These are phyloP conservation scores for Falco concolor DNA, from an alignment of 2,797 vertebrate species.

Conservation along the genomic window DNA sequence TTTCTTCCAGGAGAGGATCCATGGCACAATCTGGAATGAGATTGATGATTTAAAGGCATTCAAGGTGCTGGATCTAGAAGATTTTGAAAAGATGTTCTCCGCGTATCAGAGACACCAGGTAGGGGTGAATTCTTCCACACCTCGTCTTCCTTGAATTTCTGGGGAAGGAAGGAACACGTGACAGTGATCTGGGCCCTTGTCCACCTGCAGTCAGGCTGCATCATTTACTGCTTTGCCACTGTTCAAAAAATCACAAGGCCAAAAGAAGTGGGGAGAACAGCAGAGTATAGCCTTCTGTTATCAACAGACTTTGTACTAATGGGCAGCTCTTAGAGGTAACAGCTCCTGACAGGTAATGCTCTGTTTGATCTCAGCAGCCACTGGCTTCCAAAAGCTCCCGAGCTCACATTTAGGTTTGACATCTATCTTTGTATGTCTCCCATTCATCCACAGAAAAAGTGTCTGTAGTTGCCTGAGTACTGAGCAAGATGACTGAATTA, in stretches of 20 bases:
- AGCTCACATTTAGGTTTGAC: not conserved
- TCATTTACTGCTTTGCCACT: not conserved
- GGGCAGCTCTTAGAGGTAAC: not conserved
- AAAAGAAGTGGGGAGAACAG: not conserved
- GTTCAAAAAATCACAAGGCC: not conserved
- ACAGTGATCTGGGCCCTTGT: not conserved
- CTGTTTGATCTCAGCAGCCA: not conserved
- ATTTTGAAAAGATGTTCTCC: constrained; percentile 98
- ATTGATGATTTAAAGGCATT: constrained; percentile 92
- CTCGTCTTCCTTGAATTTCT: not conserved
- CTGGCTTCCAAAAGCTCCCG: not conserved
- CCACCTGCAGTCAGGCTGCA: not conserved
- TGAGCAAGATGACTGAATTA: not conserved
- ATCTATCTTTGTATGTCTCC: not conserved
- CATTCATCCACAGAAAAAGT: not conserved
- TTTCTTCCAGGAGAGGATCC: constrained; percentile 84
- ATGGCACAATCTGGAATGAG: constrained; percentile 92
- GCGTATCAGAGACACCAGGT: constrained; percentile 98
- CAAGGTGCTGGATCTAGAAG: constrained; percentile 90
- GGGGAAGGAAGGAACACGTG: not conserved
- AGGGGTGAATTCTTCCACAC: not conserved
- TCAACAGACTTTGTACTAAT: not conserved
- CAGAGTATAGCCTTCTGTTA: not conserved
- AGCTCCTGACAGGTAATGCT: not conserved
- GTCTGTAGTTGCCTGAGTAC: not conserved